phyloP scores from a whole-genome alignment of 1,140 invertebrate species.

The Holotrichia oblita region DNA sequence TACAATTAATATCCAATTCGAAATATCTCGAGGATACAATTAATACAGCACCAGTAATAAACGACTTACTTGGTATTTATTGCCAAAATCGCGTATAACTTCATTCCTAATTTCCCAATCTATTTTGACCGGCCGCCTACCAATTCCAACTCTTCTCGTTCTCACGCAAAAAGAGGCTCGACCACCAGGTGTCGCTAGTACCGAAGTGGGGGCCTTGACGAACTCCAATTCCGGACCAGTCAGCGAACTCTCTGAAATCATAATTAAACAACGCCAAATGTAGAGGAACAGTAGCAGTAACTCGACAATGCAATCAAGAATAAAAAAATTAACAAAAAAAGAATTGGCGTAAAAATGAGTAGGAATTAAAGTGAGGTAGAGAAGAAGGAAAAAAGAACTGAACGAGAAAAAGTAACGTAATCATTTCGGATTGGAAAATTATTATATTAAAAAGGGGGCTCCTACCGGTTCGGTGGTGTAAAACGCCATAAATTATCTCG shows the following conservation, averaged over 20 bases:
- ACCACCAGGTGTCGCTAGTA: slow-evolving; percentile 58
- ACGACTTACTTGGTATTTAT: slow-evolving; percentile 62
- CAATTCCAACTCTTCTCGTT: slow-evolving; percentile 48
- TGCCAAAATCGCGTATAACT: slow-evolving; percentile 51
- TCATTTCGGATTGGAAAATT: too few relatives aligned
- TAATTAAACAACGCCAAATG: slow-evolving; percentile 11
- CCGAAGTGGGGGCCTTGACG: slow-evolving; percentile 62
- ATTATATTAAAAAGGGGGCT: too few relatives aligned
- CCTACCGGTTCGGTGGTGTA: too few relatives aligned
- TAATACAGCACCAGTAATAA: too few relatives aligned
- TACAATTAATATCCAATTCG: too few relatives aligned
- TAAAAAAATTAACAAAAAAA: too few relatives aligned
- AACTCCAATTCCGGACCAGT: slow-evolving; percentile 51
- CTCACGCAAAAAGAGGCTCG: slow-evolving; percentile 62
- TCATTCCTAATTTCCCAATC: slow-evolving; percentile 63
- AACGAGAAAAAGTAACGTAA: too few relatives aligned
- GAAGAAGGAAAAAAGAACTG: neutral
- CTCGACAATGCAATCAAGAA: too few relatives aligned
- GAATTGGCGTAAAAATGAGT: too few relatives aligned
- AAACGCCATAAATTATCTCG: too few relatives aligned
- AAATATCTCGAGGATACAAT: too few relatives aligned
- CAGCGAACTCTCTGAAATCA: slow-evolving; percentile 36
- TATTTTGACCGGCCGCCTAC: slow-evolving; percentile 56
- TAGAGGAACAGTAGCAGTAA: neutral
- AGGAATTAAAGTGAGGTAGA: neutral